These are phyloP conservation scores for Aphidius gifuensis DNA, from an alignment of 1,140 invertebrate genomes.

Conservation along the genomic window DNA sequence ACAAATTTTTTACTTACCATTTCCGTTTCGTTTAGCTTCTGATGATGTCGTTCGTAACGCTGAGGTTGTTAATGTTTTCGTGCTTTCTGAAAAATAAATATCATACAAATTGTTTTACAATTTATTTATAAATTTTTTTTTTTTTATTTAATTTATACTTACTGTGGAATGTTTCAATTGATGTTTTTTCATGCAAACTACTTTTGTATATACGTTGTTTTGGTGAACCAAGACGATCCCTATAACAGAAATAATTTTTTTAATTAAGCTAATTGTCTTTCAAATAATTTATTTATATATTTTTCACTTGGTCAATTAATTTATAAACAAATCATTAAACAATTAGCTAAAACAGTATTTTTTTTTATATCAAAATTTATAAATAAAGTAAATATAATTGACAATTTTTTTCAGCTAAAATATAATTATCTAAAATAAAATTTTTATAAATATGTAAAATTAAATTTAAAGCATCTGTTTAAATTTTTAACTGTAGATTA, in stretches of 20 bases:
- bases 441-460: too few relatives aligned
- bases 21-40: constrained; percentile 44
- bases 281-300: too few relatives aligned
- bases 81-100: constrained; percentile 39
- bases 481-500: too few relatives aligned
- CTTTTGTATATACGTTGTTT: constrained; percentile 53
- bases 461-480: too few relatives aligned
- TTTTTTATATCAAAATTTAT: too few relatives aligned
- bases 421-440: too few relatives aligned
- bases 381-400: too few relatives aligned
- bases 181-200: constrained; percentile 49
- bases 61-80: constrained; percentile 38
- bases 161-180: constrained; percentile 50
- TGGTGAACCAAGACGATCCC: constrained; percentile 47
- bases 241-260: constrained; percentile 29
- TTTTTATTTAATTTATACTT: constrained; percentile 22
- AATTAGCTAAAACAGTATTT: too few relatives aligned
- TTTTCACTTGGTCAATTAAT: too few relatives aligned
- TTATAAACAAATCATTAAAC: not conserved
- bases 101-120: not conserved
- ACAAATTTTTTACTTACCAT: constrained; percentile 37
- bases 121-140: too few relatives aligned
- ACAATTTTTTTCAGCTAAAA: too few relatives aligned
- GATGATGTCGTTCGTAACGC: constrained; percentile 37
- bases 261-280: too few relatives aligned